Base-by-base conservation (phyloP, 2,888 invertebrate genomes). In the Cantharis flavilabris region DNA sequence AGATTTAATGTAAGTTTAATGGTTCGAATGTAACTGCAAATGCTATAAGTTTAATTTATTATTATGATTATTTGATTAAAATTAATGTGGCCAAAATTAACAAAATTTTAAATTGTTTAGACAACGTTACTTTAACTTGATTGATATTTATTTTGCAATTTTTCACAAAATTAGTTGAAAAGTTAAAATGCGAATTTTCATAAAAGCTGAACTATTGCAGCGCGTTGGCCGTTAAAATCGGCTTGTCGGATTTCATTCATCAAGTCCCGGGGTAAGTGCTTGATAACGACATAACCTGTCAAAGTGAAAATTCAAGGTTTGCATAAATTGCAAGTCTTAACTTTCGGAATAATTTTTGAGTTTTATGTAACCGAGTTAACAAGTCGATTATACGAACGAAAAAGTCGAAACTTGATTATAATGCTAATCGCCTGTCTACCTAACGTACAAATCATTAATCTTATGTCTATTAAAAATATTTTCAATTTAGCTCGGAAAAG, bases 241-340 rank as follows among this genome's bases (percentile, higher is more conserved):
- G 49, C 49, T 49, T 49, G 49, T 49, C n/a, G 74, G 70, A 75
- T 63, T 75, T 71, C 70, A 71, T 75, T 75, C 71, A 71, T 71
- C 75, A 75, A 65, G 65, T 65, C 75, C 71, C 71, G 71, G 75
- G 26, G 49, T 49, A 28, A 26, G 33, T 49, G 49, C 33, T 65
- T 75, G 73, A 73, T 73, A 69, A 49, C 73, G 69, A 69, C 69
- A 64, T 71, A 67, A 75, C 75, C 75, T 65, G 49, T 49, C 49
- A 49, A 49, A 49, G 49, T 49, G 49, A 49, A 49, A 49, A 49
- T 49, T 49, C 49, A 49, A 49, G 49, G 49, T 49, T 75, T 75
- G 73, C 73, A 73, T 73, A 73, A 73, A 73, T 69, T 67, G 26
- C 9, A 62, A 74, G 70, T n/a, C 9, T 49, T 49, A 49, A 49